These are phyloP conservation scores for Zoanthus solanderi DNA, from an alignment of 92 coral and sea anemone genomes.

Conservation along the genomic window DNA sequence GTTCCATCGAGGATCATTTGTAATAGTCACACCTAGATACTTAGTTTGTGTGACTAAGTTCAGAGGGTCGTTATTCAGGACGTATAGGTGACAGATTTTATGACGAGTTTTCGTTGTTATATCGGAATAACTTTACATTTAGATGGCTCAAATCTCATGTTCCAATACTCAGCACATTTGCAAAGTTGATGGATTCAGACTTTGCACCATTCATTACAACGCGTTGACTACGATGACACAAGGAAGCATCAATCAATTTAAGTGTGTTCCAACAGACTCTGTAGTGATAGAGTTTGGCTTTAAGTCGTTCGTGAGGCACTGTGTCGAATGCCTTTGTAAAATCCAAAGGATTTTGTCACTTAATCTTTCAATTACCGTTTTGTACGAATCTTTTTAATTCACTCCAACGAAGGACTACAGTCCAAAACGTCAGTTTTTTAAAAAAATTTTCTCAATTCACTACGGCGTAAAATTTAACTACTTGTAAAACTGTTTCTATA, in stretches of 20 bases:
- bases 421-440: too few species aligned
- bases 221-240: constrained; percentile 1
- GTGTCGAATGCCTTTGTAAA: constrained; percentile 13
- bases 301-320: constrained; percentile 10
- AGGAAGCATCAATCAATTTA: neutral
- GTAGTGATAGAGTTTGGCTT: neutral
- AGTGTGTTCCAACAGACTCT: neutral
- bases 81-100: neutral
- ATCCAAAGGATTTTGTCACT: neutral
- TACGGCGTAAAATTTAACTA: too few species aligned
- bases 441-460: too few species aligned
- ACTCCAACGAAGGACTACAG: too few species aligned
- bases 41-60: neutral
- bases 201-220: constrained; percentile 15
- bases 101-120: constrained; percentile 15
- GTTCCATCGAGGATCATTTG: neutral
- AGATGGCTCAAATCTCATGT: constrained; percentile 16
- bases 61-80: neutral
- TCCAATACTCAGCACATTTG: constrained; percentile 6
- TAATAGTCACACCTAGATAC: neutral
- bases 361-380: too few species aligned
- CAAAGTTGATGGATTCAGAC: neutral
- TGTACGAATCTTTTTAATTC: too few species aligned
- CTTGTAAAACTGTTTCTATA: too few species aligned
- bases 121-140: constrained; percentile 9